Conservation (phyloP, 2,888 invertebrate species). For the Harpalus rubripes region DNA sequence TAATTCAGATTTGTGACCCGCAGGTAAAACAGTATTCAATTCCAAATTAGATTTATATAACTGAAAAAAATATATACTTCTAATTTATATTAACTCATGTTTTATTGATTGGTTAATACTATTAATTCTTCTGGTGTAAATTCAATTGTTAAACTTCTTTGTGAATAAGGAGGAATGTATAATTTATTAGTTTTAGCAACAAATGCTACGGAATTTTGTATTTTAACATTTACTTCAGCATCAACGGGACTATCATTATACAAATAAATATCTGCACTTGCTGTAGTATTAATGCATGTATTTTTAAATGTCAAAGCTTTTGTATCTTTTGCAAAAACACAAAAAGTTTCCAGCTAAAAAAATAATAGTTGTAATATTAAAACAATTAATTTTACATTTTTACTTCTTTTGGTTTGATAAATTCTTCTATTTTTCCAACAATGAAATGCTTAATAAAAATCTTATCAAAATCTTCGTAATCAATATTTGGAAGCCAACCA, state of each 20-base stretch:
- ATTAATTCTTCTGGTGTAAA: slow-evolving; percentile 76
- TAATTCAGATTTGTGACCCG: slow-evolving; percentile 68
- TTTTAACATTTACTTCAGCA: slow-evolving; percentile 71
- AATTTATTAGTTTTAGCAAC: slow-evolving; percentile 72
- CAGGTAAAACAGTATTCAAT: slow-evolving; percentile 71
- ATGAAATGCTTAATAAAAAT: slow-evolving; percentile 82
- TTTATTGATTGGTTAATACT: slow-evolving; percentile 71
- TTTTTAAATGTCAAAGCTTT: slow-evolving; percentile 75
- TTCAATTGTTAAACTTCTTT: slow-evolving; percentile 73
- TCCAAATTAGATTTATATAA: slow-evolving; percentile 72
- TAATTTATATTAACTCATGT: slow-evolving; percentile 25
- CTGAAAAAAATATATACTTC: slow-evolving; percentile 69
- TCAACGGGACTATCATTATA: slow-evolving; percentile 76
- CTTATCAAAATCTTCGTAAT: slow-evolving; percentile 80
- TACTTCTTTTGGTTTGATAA: slow-evolving; percentile 78
- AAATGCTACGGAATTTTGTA: slow-evolving; percentile 72
- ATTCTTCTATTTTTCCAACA: slow-evolving; percentile 79
- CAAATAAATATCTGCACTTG: slow-evolving; percentile 74
- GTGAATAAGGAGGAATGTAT: slow-evolving; percentile 75
- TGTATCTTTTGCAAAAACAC: slow-evolving; percentile 75
- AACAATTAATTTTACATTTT: not conserved
- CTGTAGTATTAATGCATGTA: slow-evolving; percentile 74
- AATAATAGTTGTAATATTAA: slow-evolving; percentile 45
- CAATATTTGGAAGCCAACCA: slow-evolving; percentile 80
- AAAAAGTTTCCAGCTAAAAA: slow-evolving; percentile 74